A percentile compares a stretch with the other conserved stretches of the same genome.
phyloP scores from a whole-genome alignment of 2,113 vertebrate species.

The Oxygymnocypris stewartii region DNA sequence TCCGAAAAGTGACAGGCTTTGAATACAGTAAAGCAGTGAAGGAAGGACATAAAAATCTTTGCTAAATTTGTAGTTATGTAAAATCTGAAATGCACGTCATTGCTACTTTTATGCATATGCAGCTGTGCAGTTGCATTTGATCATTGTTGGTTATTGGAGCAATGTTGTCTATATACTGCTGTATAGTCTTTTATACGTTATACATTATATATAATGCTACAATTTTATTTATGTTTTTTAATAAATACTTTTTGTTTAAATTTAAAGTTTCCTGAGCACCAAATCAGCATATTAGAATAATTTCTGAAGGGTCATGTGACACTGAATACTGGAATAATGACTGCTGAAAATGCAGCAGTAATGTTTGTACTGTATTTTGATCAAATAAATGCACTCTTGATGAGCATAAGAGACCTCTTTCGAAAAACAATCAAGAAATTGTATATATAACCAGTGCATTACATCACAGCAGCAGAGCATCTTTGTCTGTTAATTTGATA shows the following conservation, averaged over 20 bases:
- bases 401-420: no score
- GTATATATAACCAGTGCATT: not conserved
- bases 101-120: not conserved
- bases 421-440: no score
- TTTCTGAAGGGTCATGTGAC: not conserved
- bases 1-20: not conserved
- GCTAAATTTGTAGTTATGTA: not conserved
- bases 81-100: not conserved
- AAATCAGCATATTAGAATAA: not conserved
- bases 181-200: no score
- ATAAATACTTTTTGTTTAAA: no score
- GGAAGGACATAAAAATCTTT: not conserved
- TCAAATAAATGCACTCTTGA: no score
- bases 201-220: no score
- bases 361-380: no score
- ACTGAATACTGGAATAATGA: no score
- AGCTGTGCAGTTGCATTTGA: not conserved
- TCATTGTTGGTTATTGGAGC: not conserved
- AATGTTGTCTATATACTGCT: not conserved
- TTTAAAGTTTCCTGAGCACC: not conserved
- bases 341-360: no score
- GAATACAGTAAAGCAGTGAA: not conserved
- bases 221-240: no score
- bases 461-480: not conserved
- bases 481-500: not conserved